Conservation (phyloP, 2,113 vertebrate species). For the Barbus barbus region DNA sequence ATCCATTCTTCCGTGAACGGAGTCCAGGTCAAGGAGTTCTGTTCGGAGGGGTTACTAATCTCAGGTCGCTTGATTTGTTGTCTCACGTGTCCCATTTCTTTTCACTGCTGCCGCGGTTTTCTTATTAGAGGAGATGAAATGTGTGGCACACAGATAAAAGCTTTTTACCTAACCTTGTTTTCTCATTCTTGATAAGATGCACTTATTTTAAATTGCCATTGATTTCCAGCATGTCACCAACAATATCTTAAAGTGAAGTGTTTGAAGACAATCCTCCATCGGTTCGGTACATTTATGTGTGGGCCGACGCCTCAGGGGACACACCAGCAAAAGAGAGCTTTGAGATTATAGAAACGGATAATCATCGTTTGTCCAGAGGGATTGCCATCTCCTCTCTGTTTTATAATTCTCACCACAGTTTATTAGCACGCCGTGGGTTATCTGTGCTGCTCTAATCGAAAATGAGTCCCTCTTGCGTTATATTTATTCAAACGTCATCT, state of each 20-base stretch:
- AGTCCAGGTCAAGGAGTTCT: constrained; percentile 2
- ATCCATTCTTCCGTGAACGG: neutral
- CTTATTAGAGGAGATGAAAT: constrained; percentile 7
- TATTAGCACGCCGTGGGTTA: constrained; percentile 4
- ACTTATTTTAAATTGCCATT: constrained; percentile 30
- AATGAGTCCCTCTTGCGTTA: neutral
- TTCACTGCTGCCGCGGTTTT: neutral
- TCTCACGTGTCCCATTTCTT: neutral
- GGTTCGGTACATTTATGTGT: neutral
- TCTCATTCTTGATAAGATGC: constrained; percentile 21
- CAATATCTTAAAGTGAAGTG: neutral
- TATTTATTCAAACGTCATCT: constrained; percentile 17
- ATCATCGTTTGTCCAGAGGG: constrained; percentile 24
- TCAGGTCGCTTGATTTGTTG: constrained; percentile 3
- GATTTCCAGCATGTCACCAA: neutral
- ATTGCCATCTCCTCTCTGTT: neutral
- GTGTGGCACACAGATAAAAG: constrained; percentile 10
- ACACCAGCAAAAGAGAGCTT: neutral
- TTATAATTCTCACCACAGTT: constrained; percentile 14
- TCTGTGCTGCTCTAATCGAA: neutral
- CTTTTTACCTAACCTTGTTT: constrained; percentile 20
- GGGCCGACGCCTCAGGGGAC: neutral
- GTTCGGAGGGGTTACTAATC: neutral
- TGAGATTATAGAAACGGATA: constrained; percentile 9
- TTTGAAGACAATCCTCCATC: constrained; percentile 5